Percentiles rank a stretch among this genome's conserved stretches.
phyloP scores from a whole-genome alignment of 2,888 invertebrate species.

The Hypercompe scribonia region DNA sequence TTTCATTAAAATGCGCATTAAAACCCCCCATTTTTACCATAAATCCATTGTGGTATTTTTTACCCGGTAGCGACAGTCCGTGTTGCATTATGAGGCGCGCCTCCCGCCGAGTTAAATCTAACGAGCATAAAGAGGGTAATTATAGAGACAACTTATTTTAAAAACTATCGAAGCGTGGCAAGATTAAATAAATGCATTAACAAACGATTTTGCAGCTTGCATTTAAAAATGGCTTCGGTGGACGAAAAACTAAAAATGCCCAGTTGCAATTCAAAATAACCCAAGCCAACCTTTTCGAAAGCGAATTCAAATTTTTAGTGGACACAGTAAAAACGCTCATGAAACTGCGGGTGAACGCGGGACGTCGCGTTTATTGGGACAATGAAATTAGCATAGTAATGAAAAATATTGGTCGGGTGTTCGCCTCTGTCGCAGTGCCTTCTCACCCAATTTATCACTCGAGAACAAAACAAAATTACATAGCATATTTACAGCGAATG shows the following conservation, averaged over 20 bases:
- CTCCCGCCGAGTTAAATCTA: too few species aligned
- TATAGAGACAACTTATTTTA: slow-evolving; percentile 1
- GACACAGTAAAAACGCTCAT: slow-evolving; percentile 77
- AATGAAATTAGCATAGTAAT: slow-evolving; percentile 86
- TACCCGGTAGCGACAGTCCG: too few species aligned
- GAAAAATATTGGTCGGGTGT: slow-evolving; percentile 82
- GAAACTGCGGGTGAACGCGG: slow-evolving; percentile 73
- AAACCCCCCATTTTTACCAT: too few species aligned
- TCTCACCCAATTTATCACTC: slow-evolving; percentile 70
- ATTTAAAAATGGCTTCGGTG: slow-evolving; percentile 59
- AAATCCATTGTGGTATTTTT: too few species aligned
- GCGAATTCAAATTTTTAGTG: slow-evolving; percentile 81
- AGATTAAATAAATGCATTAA: slow-evolving; percentile 54
- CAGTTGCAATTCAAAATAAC: slow-evolving; percentile 82
- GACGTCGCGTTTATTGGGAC: slow-evolving; percentile 80
- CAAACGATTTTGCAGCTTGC: slow-evolving; percentile 61
- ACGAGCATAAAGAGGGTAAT: too few species aligned
- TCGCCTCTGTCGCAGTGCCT: slow-evolving; percentile 58
- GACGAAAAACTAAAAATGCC: slow-evolving; percentile 71
- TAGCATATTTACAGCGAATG: slow-evolving; percentile 55
- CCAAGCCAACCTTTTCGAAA: slow-evolving; percentile 69
- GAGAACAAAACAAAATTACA: slow-evolving; percentile 69
- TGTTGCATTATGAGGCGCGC: too few species aligned
- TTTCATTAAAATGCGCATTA: too few species aligned
- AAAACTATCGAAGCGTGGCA: slow-evolving; percentile 52